Conservation (phyloP, 2,797 vertebrate species). For the Knipowitschia caucasica region DNA sequence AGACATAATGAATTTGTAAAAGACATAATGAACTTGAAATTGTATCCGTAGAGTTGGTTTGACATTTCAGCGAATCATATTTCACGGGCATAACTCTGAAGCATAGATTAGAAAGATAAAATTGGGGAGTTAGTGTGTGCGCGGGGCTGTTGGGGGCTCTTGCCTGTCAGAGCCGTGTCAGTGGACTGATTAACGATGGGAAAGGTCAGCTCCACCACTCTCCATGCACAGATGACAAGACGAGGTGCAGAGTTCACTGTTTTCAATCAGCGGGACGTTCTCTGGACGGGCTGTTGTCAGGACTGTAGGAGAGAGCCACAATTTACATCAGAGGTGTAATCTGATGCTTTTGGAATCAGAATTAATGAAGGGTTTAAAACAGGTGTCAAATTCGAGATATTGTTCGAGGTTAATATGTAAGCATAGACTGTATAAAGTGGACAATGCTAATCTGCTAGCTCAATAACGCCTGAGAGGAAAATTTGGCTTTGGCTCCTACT, state of each 20-base stretch:
- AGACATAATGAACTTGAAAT: too few relatives aligned
- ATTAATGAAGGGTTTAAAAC: too few relatives aligned
- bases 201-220: conserved; percentile 51
- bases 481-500: too few relatives aligned
- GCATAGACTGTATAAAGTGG: too few relatives aligned
- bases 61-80: conserved; percentile 34
- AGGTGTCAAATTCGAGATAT: too few relatives aligned
- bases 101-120: conserved; percentile 51
- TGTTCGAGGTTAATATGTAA: too few relatives aligned
- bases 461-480: too few relatives aligned
- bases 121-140: conserved; percentile 40
- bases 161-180: conserved; percentile 43
- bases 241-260: conserved; percentile 62
- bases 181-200: conserved; percentile 63
- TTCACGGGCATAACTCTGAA: conserved; percentile 42
- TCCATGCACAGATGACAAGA: conserved; percentile 59
- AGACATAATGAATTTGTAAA: too few relatives aligned
- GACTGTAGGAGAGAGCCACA: conserved; percentile 18
- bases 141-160: conserved; percentile 37
- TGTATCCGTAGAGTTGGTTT: conserved; percentile 12
- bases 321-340: neutral
- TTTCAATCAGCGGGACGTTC: conserved; percentile 62
- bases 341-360: neutral
- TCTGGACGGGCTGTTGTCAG: conserved; percentile 55
- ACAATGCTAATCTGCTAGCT: too few relatives aligned